These are phyloP conservation scores for Gonocerus acuteangulatus DNA, from an alignment of 2,888 invertebrate species.

Conservation along the genomic window DNA sequence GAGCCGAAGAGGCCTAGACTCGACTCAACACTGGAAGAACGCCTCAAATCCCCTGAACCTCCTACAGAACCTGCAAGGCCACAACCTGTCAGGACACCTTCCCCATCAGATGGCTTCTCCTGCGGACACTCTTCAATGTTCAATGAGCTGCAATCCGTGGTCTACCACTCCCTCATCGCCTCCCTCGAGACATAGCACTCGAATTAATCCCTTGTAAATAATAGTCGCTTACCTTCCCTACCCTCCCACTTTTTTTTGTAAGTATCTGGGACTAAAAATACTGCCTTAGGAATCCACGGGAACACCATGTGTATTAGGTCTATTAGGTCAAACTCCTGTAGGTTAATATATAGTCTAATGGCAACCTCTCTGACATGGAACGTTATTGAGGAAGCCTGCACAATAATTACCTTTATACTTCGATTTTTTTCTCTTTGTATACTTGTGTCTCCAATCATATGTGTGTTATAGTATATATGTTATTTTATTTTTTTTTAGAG, in stretches of 20 bases:
- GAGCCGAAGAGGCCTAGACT: slow-evolving; percentile 35
- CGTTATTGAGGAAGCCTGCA: slow-evolving; percentile 14
- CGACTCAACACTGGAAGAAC: slow-evolving; percentile 36
- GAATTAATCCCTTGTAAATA: slow-evolving; percentile 8
- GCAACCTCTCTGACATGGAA: slow-evolving; percentile 4
- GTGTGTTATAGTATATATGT: slow-evolving; percentile 20
- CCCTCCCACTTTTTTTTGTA: slow-evolving; percentile 14
- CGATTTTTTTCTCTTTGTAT: slow-evolving; percentile 8
- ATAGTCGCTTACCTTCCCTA: slow-evolving; percentile 26
- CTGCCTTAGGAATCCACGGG: slow-evolving; percentile 32
- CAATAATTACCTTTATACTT: slow-evolving; percentile 19
- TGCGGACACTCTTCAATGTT: slow-evolving; percentile 61
- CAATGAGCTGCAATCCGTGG: slow-evolving; percentile 53
- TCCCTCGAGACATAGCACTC: slow-evolving; percentile 50
- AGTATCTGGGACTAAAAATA: slow-evolving; percentile 28
- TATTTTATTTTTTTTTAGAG: slow-evolving; percentile 23
- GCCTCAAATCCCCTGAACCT: slow-evolving; percentile 29
- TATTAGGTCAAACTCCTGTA: slow-evolving; percentile 23
- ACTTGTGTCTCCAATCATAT: slow-evolving; percentile 15
- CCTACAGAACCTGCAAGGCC: slow-evolving; percentile 17
- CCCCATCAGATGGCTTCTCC: slow-evolving; percentile 39
- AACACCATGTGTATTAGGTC: slow-evolving; percentile 27
- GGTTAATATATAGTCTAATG: slow-evolving; percentile 18
- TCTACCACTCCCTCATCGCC: slow-evolving; percentile 53
- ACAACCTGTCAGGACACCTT: slow-evolving; percentile 14